A percentile compares a stretch with the other conserved stretches of the same genome.
These are phyloP conservation scores for Hypomesus transpacificus DNA, from an alignment of 2,113 vertebrate genomes.

Conservation along the genomic window DNA sequence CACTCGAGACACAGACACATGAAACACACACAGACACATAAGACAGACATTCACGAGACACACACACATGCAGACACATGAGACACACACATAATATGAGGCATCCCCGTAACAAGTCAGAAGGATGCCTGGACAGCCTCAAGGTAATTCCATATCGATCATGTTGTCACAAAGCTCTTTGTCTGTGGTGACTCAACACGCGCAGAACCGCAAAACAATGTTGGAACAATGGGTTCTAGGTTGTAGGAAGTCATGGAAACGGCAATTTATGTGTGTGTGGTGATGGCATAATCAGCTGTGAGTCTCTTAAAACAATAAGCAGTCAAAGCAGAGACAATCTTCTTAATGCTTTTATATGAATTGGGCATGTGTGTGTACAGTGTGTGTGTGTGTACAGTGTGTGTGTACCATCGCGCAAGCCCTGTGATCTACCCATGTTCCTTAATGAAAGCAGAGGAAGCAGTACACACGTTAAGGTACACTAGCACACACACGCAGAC, in stretches of 20 bases:
- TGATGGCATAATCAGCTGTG: background rate
- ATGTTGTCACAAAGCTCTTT: background rate
- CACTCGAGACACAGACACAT: background rate
- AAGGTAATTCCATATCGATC: background rate
- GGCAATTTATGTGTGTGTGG: background rate
- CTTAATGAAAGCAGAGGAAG: no score
- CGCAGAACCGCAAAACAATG: no score
- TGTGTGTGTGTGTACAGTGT: no score
- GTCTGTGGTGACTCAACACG: no score
- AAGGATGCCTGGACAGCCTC: background rate
- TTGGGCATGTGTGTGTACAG: no score
- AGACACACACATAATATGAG: no score
- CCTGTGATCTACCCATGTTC: no score
- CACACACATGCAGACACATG: background rate
- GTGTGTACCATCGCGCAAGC: no score
- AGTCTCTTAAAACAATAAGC: background rate
- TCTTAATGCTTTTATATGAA: background rate
- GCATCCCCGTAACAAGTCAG: no score
- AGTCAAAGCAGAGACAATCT: background rate
- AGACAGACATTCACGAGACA: background rate
- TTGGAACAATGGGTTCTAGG: background rate
- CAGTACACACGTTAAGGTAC: background rate
- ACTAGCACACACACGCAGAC: background rate
- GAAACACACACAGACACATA: background rate
- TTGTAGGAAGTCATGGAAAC: background rate